phyloP scores from a whole-genome alignment of 2,113 vertebrate genomes.

The Pimephales promelas region DNA sequence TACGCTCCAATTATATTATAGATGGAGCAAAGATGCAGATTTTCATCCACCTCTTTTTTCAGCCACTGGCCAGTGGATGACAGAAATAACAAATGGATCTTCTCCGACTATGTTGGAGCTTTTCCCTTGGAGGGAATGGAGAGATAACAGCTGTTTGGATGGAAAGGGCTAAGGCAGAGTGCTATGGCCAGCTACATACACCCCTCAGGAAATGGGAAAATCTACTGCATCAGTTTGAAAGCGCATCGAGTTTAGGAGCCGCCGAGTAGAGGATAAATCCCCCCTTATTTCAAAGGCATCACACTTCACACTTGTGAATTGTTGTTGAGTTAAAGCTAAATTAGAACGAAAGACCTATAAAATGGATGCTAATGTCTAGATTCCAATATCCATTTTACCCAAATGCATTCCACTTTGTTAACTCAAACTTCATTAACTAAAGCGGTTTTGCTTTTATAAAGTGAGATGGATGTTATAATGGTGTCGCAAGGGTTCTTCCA shows the following conservation, averaged over 20 bases:
- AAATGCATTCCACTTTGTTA: slow-evolving; percentile 16
- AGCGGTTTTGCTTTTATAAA: not conserved
- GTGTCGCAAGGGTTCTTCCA: not conserved
- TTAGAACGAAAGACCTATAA: slow-evolving; percentile 3
- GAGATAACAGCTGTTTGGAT: slow-evolving; percentile 38
- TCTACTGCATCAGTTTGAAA: slow-evolving; percentile 13
- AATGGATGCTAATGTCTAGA: slow-evolving; percentile 10
- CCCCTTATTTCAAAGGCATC: no score
- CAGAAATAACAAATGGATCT: slow-evolving; percentile 37
- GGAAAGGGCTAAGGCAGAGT: not conserved
- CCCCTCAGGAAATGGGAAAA: slow-evolving; percentile 34
- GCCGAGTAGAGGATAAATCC: not conserved
- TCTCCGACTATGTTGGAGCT: slow-evolving; percentile 20
- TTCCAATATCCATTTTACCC: not conserved
- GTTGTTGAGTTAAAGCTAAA: slow-evolving; percentile 7
- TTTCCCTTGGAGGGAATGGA: slow-evolving; percentile 5
- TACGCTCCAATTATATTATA: slow-evolving; percentile 49
- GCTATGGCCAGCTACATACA: not conserved
- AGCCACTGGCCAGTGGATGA: slow-evolving; percentile 38
- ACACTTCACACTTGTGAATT: not conserved
- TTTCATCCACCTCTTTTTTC: not conserved
- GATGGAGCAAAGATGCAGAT: slow-evolving; percentile 40
- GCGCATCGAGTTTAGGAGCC: not conserved
- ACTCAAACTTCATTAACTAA: slow-evolving; percentile 2
- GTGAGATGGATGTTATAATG: not conserved